A percentile compares a stretch with the other conserved stretches of the same genome.
phyloP scores from a whole-genome alignment of 2,113 vertebrate genomes.

The Stegastes partitus region DNA sequence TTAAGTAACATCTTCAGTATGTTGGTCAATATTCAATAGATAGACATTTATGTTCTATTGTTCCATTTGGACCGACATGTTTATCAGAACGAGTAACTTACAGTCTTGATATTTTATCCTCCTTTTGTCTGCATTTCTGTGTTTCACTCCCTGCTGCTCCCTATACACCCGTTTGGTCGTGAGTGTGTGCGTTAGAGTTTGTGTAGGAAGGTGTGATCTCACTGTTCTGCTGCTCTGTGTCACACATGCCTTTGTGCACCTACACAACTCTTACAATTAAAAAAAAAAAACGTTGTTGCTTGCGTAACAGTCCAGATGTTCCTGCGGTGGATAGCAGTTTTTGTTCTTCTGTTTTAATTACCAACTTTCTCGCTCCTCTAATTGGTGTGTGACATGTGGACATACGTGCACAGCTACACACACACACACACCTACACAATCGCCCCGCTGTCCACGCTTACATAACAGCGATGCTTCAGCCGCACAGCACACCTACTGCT shows the following conservation, averaged over 20 bases:
- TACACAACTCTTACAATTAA: constrained; percentile 19
- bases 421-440: constrained; percentile 11
- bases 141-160: neutral
- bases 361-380: constrained; percentile 17
- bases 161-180: neutral
- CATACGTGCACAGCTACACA: neutral
- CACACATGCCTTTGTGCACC: constrained; percentile 5
- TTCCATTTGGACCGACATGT: too few relatives aligned
- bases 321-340: constrained; percentile 15
- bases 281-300: constrained; percentile 21
- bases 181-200: constrained; percentile 1
- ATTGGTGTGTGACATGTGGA: constrained; percentile 33
- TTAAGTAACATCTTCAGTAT: too few relatives aligned
- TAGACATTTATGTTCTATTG: too few relatives aligned
- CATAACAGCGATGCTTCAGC: constrained; percentile 37
- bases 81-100: too few relatives aligned
- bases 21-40: too few relatives aligned
- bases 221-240: constrained; percentile 40
- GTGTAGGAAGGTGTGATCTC: constrained; percentile 58
- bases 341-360: constrained; percentile 51
- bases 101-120: too few relatives aligned
- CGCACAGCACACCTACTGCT: constrained; percentile 46
- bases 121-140: neutral
- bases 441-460: constrained; percentile 7
- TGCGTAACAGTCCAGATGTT: constrained; percentile 63